These are phyloP conservation scores for Pomacea canaliculata DNA, from an alignment of 2,888 invertebrate species.

Conservation along the genomic window DNA sequence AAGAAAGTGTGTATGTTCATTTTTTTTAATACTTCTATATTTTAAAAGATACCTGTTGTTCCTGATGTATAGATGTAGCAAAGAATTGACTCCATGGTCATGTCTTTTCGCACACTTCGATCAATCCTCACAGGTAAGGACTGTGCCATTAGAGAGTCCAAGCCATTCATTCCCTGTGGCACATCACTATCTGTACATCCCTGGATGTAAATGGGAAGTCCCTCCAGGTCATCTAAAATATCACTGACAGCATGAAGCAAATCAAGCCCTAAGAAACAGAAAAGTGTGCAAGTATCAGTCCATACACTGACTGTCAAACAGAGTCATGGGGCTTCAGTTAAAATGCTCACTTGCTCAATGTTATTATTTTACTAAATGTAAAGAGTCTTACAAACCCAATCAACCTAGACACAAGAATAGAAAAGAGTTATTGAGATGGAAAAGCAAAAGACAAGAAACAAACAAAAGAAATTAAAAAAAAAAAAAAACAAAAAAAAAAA, in stretches of 20 bases:
- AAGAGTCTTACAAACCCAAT: too few species aligned
- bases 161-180: conserved; percentile 42
- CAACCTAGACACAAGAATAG: too few species aligned
- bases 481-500: not conserved
- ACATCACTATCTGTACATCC: conserved; percentile 31
- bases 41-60: conserved; percentile 51
- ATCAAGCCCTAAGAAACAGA: conserved; percentile 40
- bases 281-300: not conserved
- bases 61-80: conserved; percentile 94
- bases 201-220: conserved; percentile 43
- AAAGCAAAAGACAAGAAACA: too few species aligned
- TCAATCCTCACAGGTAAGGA: conserved; percentile 39
- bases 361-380: too few species aligned
- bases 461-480: too few species aligned
- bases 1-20: not conserved
- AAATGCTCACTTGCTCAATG: too few species aligned
- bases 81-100: conserved; percentile 69
- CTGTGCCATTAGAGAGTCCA: conserved; percentile 39
- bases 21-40: not conserved
- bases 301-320: not conserved
- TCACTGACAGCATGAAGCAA: conserved; percentile 49
- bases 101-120: conserved; percentile 32
- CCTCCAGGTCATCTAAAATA: conserved; percentile 40
- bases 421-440: too few species aligned
- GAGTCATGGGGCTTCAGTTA: not conserved